Evolutionary conservation across 2,888 invertebrate species (phyloP).

Genomic region (Teinopalpus imperialis): DNA sequence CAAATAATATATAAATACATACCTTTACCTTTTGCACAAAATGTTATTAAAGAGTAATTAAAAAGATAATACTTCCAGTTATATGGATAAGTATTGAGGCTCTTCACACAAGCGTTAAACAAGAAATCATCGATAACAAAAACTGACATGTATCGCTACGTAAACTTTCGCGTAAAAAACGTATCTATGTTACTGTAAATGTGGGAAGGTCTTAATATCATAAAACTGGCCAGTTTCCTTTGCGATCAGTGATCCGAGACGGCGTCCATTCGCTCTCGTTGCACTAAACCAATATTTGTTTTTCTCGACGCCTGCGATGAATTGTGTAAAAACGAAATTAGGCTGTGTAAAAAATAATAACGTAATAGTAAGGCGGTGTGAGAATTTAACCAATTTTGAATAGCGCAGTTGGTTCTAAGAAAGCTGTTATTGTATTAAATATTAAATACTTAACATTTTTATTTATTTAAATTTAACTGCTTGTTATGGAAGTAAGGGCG

Average conservation of each 20-base stretch:
- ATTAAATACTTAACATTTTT: no score
- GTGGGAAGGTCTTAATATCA: conserved; percentile 8
- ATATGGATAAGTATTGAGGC: no score
- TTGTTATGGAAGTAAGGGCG: not conserved
- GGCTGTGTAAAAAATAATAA: conserved; percentile 7
- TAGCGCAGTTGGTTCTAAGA: not conserved
- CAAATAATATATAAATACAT: no score
- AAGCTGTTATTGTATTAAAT: not conserved
- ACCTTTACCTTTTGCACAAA: no score
- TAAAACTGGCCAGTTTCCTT: conserved; percentile 26
- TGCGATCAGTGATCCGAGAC: conserved; percentile 45
- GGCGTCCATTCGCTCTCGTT: conserved; percentile 54
- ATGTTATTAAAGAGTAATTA: no score
- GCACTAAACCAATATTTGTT: conserved; percentile 61
- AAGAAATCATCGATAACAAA: no score
- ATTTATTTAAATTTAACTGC: not conserved
- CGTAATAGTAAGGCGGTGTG: not conserved
- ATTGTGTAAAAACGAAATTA: conserved; percentile 25
- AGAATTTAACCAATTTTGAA: conserved; percentile 10
- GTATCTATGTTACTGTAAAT: not conserved
- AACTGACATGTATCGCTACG: no score
- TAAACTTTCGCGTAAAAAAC: no score
- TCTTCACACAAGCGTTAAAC: no score
- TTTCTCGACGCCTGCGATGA: conserved; percentile 43
- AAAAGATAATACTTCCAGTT: no score